Conservation (phyloP, 2,113 vertebrate species). For the Rhadina sibilatrix region DNA sequence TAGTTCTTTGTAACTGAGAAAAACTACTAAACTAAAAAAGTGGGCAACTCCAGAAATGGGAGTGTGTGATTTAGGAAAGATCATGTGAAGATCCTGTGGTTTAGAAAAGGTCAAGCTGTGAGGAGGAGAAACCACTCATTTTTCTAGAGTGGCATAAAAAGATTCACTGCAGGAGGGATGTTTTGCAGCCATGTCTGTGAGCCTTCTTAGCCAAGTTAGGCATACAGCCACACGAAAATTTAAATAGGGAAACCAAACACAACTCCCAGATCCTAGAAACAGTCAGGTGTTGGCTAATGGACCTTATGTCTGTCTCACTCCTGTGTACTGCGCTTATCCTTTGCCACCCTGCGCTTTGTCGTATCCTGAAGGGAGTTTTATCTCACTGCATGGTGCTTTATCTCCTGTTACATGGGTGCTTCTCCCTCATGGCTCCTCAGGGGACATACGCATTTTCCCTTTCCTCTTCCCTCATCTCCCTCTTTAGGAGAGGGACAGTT, state of each 20-base stretch:
- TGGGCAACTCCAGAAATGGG: neutral
- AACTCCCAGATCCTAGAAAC: neutral
- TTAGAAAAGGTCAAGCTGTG: neutral
- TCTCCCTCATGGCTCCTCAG: accelerated
- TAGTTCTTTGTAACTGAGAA: slow-evolving; percentile 7
- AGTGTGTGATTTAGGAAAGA: neutral
- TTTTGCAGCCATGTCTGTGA: neutral
- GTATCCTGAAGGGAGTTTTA: neutral
- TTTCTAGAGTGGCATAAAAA: neutral
- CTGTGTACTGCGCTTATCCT: neutral
- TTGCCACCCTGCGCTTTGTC: neutral
- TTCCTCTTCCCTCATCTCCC: neutral
- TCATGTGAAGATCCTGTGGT: neutral
- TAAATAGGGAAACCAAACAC: neutral
- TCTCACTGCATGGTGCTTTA: neutral
- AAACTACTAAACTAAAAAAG: neutral
- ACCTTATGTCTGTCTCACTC: neutral
- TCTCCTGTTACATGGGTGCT: neutral
- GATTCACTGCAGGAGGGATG: neutral
- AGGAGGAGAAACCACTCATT: neutral
- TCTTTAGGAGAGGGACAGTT: neutral
- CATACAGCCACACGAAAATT: neutral
- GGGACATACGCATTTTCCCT: accelerated
- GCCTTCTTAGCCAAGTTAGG: neutral
- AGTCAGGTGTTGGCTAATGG: neutral